Percentiles rank a stretch among this genome's conserved stretches.
phyloP scores from a whole-genome alignment of 2,113 vertebrate species.

The Rhabdomys dilectus region DNA sequence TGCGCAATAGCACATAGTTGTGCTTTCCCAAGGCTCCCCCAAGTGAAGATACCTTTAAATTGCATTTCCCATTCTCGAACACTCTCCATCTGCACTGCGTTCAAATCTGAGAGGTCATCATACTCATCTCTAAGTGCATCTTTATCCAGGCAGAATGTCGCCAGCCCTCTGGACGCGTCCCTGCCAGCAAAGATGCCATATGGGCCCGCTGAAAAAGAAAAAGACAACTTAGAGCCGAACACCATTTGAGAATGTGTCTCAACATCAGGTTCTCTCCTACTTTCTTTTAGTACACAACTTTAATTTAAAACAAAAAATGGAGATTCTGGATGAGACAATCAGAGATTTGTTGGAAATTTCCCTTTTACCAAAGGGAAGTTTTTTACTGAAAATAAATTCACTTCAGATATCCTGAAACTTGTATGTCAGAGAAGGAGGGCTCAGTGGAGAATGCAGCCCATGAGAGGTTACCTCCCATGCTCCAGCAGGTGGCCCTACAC shows the following conservation, averaged over 20 bases:
- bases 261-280: neutral
- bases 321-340: neutral
- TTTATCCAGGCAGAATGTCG: constrained; percentile 98
- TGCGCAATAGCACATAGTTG: neutral
- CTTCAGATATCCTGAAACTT: neutral
- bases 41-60: constrained; percentile 93
- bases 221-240: constrained; percentile 58
- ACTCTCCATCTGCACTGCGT: constrained; percentile 99
- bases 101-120: constrained; percentile 98
- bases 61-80: constrained; percentile 99
- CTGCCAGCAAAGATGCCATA: constrained; percentile 99
- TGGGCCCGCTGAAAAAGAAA: constrained; percentile 91
- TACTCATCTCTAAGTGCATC: constrained; percentile 97
- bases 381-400: constrained; percentile 21
- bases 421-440: neutral
- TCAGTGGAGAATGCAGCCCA: neutral
- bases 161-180: constrained; percentile 97
- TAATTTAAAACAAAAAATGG: constrained; percentile 59
- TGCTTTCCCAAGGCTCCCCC: neutral
- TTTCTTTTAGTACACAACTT: constrained; percentile 2
- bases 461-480: neutral
- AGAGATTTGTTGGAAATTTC: constrained; percentile 49
- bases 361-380: constrained; percentile 21
- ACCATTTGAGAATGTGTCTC: constrained; percentile 4
- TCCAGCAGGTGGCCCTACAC: neutral